A percentile compares a stretch with the other conserved stretches of the same genome.
Evolutionary conservation across 2,797 vertebrate species (phyloP).

Genomic region (Poecile montanus): DNA sequence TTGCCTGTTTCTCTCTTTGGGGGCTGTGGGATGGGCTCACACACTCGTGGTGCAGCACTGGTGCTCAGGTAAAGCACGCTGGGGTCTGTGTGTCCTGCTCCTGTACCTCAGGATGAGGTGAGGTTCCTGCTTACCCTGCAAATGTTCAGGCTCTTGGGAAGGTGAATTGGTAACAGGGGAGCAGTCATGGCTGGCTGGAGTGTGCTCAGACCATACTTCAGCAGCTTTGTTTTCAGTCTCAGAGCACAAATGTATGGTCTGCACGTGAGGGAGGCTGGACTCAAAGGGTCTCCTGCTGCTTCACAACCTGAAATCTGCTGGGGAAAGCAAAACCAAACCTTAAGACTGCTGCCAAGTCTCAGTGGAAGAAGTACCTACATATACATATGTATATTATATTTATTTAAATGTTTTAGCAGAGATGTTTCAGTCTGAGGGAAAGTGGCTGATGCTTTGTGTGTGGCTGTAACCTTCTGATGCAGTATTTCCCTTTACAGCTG

Average conservation of each 20-base stretch:
- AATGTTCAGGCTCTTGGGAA: not conserved
- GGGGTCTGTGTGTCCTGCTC: not conserved
- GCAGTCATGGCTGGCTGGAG: not conserved
- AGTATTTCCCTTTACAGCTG: not conserved
- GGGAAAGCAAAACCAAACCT: not conserved
- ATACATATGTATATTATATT: not conserved
- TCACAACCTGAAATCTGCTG: not conserved
- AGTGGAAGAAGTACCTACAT: not conserved
- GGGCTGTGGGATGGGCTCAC: not conserved
- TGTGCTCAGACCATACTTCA: rapidly evolving
- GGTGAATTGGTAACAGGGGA: not conserved
- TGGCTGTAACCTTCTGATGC: not conserved
- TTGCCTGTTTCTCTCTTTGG: not conserved
- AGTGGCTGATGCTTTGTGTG: not conserved
- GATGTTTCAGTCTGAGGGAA: not conserved
- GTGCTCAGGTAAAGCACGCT: not conserved
- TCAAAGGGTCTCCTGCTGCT: not conserved
- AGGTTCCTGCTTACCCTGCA: not conserved
- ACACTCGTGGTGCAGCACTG: rapidly evolving
- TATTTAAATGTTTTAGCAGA: not conserved
- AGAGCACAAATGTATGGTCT: not conserved
- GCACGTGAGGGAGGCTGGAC: not conserved
- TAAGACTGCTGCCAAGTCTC: not conserved
- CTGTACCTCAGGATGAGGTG: not conserved
- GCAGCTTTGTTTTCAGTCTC: rapidly evolving